Evolutionary conservation across 2,113 vertebrate species (phyloP).

Genomic region (Nycticebus coucang): DNA sequence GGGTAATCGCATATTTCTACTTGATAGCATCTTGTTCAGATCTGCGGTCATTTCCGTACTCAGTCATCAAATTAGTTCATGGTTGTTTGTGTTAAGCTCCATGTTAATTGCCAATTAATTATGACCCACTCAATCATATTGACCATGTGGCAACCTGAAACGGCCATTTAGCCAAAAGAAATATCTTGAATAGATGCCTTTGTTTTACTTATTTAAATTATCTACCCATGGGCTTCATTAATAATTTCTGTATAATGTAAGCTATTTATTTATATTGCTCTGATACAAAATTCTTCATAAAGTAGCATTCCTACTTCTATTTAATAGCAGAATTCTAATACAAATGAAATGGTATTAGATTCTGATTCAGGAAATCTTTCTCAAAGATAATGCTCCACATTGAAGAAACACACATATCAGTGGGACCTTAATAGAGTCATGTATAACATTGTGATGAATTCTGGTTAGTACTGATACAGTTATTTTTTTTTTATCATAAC

Average conservation of each 20-base stretch:
- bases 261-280: not conserved
- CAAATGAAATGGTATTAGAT: not conserved
- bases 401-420: not conserved
- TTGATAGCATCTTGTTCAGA: not conserved
- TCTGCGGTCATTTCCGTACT: slow-evolving; percentile 2
- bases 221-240: not conserved
- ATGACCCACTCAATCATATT: slow-evolving; percentile 37
- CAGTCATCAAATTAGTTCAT: slow-evolving; percentile 45
- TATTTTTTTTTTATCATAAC: not conserved
- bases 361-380: not conserved
- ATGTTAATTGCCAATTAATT: slow-evolving; percentile 66
- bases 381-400: not conserved
- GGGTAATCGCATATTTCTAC: not conserved
- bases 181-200: not conserved
- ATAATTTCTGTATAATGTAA: not conserved
- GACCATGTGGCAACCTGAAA: not conserved
- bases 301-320: not conserved
- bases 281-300: not conserved
- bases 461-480: not conserved
- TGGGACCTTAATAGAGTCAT: not conserved
- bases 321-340: not conserved
- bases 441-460: not conserved
- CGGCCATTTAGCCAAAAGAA: slow-evolving; percentile 42
- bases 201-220: not conserved
- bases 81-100: not conserved